phyloP scores from a whole-genome alignment of 2,113 vertebrate species.

The Epinephelus moara region DNA sequence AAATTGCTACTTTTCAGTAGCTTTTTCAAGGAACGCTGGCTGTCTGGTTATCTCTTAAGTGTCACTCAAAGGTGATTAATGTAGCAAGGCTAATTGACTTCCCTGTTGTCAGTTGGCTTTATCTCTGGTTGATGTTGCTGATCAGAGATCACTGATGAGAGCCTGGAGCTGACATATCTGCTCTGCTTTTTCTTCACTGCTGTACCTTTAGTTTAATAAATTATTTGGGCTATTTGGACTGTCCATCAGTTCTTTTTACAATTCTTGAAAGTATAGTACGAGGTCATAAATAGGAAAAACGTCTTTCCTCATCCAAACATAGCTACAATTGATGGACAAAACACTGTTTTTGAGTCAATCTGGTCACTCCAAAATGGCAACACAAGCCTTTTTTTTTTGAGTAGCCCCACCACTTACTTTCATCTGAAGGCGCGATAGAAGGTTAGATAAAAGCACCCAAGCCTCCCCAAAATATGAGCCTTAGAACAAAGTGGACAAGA shows the following conservation, averaged over 20 bases:
- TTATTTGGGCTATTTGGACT: neutral
- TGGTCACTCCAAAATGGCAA: conserved; percentile 64
- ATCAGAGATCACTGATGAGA: conserved; percentile 53
- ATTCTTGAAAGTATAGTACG: neutral
- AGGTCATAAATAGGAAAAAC: neutral
- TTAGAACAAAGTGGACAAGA: conserved; percentile 84
- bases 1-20: conserved; percentile 36
- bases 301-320: conserved; percentile 36
- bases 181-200: conserved; percentile 5
- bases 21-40: conserved; percentile 28
- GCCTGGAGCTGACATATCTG: neutral
- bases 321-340: conserved; percentile 27
- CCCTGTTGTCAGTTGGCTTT: conserved; percentile 46
- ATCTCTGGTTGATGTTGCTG: conserved; percentile 46
- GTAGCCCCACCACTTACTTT: conserved; percentile 80
- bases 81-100: conserved; percentile 61
- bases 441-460: conserved; percentile 86
- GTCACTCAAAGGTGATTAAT: conserved; percentile 66
- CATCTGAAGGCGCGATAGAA: conserved; percentile 82
- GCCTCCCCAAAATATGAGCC: conserved; percentile 77
- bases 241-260: neutral
- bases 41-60: conserved; percentile 55
- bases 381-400: conserved; percentile 72
- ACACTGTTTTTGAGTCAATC: conserved; percentile 50
- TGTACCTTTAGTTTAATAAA: neutral